Evolutionary conservation across 1,140 invertebrate species (phyloP).

Genomic region (Sitobion miscanthi): DNA sequence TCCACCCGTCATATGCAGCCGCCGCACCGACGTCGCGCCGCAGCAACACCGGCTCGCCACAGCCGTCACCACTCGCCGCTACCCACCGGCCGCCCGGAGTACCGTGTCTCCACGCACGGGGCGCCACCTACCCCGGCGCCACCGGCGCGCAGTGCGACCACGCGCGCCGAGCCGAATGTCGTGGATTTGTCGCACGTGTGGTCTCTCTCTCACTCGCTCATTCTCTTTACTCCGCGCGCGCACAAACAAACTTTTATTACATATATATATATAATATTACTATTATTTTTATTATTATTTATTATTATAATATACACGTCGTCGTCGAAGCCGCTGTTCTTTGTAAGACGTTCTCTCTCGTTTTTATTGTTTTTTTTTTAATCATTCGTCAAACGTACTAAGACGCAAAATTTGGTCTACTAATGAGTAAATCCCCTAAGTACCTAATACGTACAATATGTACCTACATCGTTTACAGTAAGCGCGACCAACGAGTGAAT

Average conservation of each 20-base stretch:
- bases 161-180: slow-evolving; percentile 53
- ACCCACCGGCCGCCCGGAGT: background rate
- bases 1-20: background rate
- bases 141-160: slow-evolving; percentile 49
- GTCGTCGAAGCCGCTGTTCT: background rate
- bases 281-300: slow-evolving; percentile 21
- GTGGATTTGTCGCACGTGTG: slow-evolving; percentile 45
- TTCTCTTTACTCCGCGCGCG: background rate
- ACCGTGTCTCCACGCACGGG: slow-evolving; percentile 46
- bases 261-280: background rate
- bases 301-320: background rate
- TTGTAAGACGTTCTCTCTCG: background rate
- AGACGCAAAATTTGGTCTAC: background rate
- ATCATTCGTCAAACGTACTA: background rate
- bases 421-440: background rate
- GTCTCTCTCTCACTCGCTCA: background rate
- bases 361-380: background rate
- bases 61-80: background rate
- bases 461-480: background rate
- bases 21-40: background rate
- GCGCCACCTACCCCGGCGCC: slow-evolving; percentile 55
- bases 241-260: background rate
- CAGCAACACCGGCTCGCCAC: slow-evolving; percentile 21
- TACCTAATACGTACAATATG: background rate
- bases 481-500: background rate